These are phyloP conservation scores for Osmerus eperlanus DNA, from an alignment of 2,113 vertebrate genomes.

Conservation along the genomic window DNA sequence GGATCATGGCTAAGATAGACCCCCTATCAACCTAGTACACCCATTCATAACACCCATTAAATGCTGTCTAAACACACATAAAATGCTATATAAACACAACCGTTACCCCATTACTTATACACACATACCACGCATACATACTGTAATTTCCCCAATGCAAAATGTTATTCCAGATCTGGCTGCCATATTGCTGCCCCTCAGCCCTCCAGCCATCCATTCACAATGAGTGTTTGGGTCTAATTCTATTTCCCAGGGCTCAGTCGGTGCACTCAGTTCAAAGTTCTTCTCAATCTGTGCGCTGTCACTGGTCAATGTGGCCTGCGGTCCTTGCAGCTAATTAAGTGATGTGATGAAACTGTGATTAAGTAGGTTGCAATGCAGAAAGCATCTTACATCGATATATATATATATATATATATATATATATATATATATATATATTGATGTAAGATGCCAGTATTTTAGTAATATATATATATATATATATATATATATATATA, in stretches of 20 bases:
- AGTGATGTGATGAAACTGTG: no score
- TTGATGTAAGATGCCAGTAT: no score
- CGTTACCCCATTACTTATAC: neutral
- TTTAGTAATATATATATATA: no score
- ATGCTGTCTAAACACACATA: neutral
- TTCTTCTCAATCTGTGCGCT: constrained; percentile 7
- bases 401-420: no score
- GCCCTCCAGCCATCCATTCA: constrained; percentile 45
- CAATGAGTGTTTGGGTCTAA: constrained; percentile 46
- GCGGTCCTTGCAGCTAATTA: no score
- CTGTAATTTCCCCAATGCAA: constrained; percentile 18
- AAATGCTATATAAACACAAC: constrained; percentile 44
- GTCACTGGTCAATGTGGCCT: no score
- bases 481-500: no score
- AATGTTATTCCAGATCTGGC: constrained; percentile 41
- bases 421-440: no score
- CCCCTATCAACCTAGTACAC: neutral
- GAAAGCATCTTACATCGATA: no score
- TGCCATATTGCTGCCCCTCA: constrained; percentile 46
- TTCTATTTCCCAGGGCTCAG: constrained; percentile 36
- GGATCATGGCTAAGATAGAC: constrained; percentile 7
- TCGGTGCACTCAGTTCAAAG: constrained; percentile 45
- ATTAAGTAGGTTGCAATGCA: no score
- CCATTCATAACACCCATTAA: neutral
- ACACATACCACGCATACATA: neutral